These are phyloP conservation scores for Laticauda laticaudata DNA, from an alignment of 2,113 vertebrate genomes.

Conservation along the genomic window DNA sequence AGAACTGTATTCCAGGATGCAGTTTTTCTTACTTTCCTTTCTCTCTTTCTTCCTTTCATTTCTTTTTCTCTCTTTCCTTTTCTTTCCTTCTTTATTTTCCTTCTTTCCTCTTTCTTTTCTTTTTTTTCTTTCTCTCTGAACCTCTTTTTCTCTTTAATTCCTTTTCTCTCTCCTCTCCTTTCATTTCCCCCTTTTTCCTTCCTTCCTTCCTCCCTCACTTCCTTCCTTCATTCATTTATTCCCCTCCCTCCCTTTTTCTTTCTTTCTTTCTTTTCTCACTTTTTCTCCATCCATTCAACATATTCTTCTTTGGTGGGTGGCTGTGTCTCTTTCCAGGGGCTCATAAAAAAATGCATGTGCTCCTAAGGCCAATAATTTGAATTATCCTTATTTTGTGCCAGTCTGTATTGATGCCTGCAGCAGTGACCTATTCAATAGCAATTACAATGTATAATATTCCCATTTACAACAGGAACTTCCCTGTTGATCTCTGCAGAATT, in stretches of 20 bases:
- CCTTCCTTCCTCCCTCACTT: too few species aligned
- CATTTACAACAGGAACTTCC: background rate
- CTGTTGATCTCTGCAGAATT: background rate
- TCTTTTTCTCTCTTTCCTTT: background rate
- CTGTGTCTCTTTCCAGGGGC: background rate
- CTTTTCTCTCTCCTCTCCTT: background rate
- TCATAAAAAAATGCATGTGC: background rate
- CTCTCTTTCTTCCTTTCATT: background rate
- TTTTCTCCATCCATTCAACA: background rate
- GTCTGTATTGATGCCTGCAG: background rate
- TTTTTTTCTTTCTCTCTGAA: background rate
- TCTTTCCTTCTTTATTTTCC: background rate
- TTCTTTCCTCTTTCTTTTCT: background rate
- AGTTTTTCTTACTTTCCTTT: background rate
- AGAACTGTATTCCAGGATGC: background rate
- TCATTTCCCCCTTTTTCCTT: background rate
- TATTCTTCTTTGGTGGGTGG: background rate
- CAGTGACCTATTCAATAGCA: background rate
- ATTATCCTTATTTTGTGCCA: background rate
- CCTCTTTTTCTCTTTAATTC: background rate
- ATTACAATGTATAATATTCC: background rate
- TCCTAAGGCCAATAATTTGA: background rate
- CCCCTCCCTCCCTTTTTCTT: too few species aligned
- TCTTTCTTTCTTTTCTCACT: background rate
- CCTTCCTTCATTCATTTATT: background rate